Evolutionary conservation across 1,140 invertebrate genomes (phyloP).

Genomic region (Capitella teleta): DNA sequence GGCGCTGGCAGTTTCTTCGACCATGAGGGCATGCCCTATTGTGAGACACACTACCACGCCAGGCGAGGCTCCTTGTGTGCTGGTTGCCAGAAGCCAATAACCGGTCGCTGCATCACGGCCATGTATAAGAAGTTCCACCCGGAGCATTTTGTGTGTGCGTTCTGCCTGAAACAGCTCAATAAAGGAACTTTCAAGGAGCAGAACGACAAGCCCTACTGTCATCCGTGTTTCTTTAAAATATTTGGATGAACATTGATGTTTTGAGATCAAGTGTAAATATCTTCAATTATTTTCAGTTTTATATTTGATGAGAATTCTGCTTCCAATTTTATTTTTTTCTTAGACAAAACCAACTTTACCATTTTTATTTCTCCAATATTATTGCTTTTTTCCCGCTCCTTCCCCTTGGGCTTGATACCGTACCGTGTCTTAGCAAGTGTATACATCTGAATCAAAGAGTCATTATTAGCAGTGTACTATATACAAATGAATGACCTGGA

Average conservation of each 20-base stretch:
- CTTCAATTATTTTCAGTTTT: too few relatives aligned
- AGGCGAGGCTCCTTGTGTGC: constrained; percentile 92
- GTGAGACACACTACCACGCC: constrained; percentile 97
- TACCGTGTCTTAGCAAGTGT: too few relatives aligned
- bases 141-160: constrained; percentile 96
- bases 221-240: constrained; percentile 91
- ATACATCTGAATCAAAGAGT: too few relatives aligned
- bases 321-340: too few relatives aligned
- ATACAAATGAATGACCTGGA: too few relatives aligned
- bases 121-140: constrained; percentile 98
- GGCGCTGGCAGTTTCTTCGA: constrained; percentile 98
- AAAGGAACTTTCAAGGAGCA: constrained; percentile 88
- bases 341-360: too few relatives aligned
- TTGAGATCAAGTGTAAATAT: too few relatives aligned
- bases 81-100: constrained; percentile 90
- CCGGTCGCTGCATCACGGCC: constrained; percentile 89
- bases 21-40: constrained; percentile 88
- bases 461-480: too few relatives aligned
- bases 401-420: too few relatives aligned
- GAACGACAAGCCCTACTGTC: constrained; percentile 96
- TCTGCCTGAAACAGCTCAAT: constrained; percentile 92
- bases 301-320: too few relatives aligned
- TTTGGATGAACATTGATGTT: constrained; percentile 73
- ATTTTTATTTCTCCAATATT: too few relatives aligned
- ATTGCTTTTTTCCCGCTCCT: too few relatives aligned